phyloP scores from a whole-genome alignment of 2,888 invertebrate species.

The Bimastos eiseni region DNA sequence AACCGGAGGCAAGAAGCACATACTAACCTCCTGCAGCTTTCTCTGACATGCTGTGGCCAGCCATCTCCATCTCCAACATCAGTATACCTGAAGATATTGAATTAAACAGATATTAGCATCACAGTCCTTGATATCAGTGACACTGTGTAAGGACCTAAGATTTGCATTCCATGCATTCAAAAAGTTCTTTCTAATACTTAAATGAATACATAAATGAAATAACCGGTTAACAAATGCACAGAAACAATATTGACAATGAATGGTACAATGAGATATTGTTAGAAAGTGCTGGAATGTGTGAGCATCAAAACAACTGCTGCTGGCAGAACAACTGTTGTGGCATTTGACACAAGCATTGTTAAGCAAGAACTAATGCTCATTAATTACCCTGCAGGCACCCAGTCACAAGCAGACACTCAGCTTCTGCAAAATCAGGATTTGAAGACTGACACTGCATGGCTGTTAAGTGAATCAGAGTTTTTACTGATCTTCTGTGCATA shows the following conservation, averaged over 20 bases:
- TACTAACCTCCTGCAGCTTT: constrained; percentile 14
- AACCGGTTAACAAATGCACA: no score
- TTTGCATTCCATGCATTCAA: no score
- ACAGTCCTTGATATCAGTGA: background rate
- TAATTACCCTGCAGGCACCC: background rate
- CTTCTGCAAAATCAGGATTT: background rate
- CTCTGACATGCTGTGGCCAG: background rate
- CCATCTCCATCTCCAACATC: constrained; percentile 22
- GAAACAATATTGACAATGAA: no score
- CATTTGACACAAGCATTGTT: background rate
- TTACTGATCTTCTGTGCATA: background rate
- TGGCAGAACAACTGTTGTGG: no score
- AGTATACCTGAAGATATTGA: background rate
- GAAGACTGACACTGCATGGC: no score
- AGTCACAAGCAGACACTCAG: background rate
- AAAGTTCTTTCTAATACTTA: no score
- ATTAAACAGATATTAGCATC: background rate
- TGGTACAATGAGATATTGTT: no score
- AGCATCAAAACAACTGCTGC: background rate
- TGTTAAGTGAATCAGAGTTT: background rate
- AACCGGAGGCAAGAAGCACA: background rate
- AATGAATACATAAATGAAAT: no score
- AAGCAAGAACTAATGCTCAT: background rate
- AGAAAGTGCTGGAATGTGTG: background rate
- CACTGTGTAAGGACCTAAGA: background rate